Evolutionary conservation across 2,888 invertebrate genomes (phyloP).

Genomic region (Melolontha melolontha): DNA sequence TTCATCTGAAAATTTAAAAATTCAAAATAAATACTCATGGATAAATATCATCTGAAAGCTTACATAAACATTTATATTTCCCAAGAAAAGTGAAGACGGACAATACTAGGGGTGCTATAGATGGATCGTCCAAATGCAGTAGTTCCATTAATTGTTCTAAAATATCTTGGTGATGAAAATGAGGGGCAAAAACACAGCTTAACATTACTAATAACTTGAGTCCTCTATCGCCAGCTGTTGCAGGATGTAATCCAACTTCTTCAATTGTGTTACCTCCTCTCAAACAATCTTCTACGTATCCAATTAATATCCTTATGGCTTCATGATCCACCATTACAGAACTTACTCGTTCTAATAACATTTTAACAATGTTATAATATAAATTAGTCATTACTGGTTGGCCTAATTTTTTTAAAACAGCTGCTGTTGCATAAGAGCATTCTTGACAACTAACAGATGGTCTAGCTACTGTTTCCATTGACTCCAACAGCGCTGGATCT

Average conservation of each 20-base stretch:
- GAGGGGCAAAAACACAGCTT: conserved; percentile 92
- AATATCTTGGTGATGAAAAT: conserved; percentile 89
- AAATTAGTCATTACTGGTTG: conserved; percentile 95
- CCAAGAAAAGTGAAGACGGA: conserved; percentile 89
- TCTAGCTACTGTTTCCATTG: conserved; percentile 89
- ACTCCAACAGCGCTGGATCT: conserved; percentile 77
- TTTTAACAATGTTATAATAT: conserved; percentile 96
- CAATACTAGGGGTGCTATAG: conserved; percentile 83
- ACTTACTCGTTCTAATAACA: conserved; percentile 92
- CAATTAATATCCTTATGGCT: conserved; percentile 80
- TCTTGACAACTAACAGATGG: conserved; percentile 94
- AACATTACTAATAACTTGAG: conserved; percentile 89
- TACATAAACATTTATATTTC: conserved; percentile 85
- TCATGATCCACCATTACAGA: conserved; percentile 96
- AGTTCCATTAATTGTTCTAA: conserved; percentile 81
- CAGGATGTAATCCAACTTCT: conserved; percentile 83
- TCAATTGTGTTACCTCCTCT: conserved; percentile 77
- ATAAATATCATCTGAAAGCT: conserved; percentile 57
- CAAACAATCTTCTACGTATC: conserved; percentile 77
- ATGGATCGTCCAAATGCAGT: conserved; percentile 84
- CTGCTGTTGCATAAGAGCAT: conserved; percentile 90
- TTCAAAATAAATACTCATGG: not conserved
- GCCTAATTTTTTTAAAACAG: conserved; percentile 91
- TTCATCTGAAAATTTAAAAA: conserved; percentile 69
- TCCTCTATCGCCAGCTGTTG: conserved; percentile 89